Base-by-base conservation (phyloP, 1,140 invertebrate genomes). In the Pentalonia nigronervosa region DNA sequence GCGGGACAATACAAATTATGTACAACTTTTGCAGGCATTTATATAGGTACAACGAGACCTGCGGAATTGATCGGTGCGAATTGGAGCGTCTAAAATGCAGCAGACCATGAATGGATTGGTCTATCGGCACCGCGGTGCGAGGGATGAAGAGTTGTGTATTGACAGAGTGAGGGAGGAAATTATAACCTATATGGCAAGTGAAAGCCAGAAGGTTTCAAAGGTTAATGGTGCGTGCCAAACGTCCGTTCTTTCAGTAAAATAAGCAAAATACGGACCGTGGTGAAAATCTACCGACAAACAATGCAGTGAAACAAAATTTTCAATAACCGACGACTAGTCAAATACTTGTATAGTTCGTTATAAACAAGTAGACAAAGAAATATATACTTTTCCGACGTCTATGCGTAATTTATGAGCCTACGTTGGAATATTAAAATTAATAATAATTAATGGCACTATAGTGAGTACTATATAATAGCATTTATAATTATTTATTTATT, bases 161-260 rank as follows among this genome's bases (percentile, higher is more conserved):
- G 88, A 89, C 50, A 56, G 50, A 89, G 88, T 17, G 88, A 56
- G 88, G 88, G 34, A 89, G 88, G 47, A 89, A 89, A 89, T 89
- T 89, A 89, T 89, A 89, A 89, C 88, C 48, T 89, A 89, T 87
- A 87, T 23, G 87, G 20, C 50, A 36, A 9, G 50, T n/a, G n/a
- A 89, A 89, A 56, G 50, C 34, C 23, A 56, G 53, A 89, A 89
- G 88, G 88, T 89, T 89, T 89, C 88, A 25, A 89, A 36, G 88
- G 88, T 89, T 89, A 89, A 89, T 89, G 88, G 88, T 53, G 88
- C 88, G 50, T 89, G 88, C 50, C 41, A 56, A 89, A 89, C 88
- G 88, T 89, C 88, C 25, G 50, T 89, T 89, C 88, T 89, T 89
- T 89, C 34, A 48, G 88, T 89, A 56, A 56, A 89, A 89, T 89